These are phyloP conservation scores for Noctua comes DNA, from an alignment of 2,888 invertebrate genomes.

Conservation along the genomic window DNA sequence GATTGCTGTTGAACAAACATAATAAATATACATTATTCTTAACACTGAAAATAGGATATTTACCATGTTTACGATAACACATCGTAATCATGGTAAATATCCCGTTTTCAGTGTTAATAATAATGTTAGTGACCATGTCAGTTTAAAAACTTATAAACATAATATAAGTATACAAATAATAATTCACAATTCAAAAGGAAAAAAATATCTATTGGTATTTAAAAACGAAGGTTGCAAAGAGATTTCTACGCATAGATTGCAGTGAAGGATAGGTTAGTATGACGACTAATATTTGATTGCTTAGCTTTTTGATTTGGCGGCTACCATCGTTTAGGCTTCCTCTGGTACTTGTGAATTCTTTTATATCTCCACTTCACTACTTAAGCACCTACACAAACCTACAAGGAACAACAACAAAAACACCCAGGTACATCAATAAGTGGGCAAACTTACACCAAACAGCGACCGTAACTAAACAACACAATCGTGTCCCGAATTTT, in stretches of 20 bases:
- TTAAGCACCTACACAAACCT: not conserved
- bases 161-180: no score
- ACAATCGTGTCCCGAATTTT: conserved; percentile 59
- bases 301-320: not conserved
- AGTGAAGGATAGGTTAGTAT: not conserved
- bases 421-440: conserved; percentile 40
- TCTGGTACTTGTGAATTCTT: not conserved
- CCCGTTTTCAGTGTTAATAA: no score
- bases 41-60: no score
- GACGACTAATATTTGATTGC: not conserved
- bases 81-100: no score
- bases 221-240: no score
- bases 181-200: no score
- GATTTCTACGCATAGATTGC: no score
- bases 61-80: no score
- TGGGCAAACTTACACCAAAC: conserved; percentile 61
- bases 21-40: not conserved
- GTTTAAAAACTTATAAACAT: no score
- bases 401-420: conserved; percentile 44
- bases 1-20: not conserved
- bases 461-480: conserved; percentile 55
- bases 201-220: no score
- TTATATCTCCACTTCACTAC: conserved; percentile 1
- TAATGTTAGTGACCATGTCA: no score
- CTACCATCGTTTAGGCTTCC: no score